phyloP scores from a whole-genome alignment of 2,797 vertebrate genomes.

The Sebastes cheni region DNA sequence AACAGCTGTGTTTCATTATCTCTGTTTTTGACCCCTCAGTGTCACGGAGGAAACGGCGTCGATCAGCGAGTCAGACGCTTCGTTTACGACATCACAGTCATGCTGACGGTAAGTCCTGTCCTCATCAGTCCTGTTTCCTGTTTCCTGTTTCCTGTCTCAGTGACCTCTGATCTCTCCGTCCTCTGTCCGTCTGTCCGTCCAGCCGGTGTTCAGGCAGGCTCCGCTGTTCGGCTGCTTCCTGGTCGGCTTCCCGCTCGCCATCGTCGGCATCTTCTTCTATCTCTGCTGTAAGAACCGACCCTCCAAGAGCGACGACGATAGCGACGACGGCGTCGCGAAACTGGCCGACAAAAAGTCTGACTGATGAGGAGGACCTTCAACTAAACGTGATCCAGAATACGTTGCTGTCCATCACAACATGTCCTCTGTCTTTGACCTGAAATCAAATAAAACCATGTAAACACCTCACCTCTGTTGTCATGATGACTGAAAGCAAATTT shows the following conservation, averaged over 20 bases:
- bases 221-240: constrained; percentile 50
- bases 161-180: neutral
- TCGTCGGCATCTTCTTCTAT: neutral
- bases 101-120: constrained; percentile 33
- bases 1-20: neutral
- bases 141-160: neutral
- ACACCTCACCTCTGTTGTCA: too few species aligned
- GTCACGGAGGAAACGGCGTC: constrained; percentile 62
- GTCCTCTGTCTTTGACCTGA: neutral
- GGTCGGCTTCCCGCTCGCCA: neutral
- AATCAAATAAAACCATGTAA: neutral
- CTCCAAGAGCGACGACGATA: fast-evolving
- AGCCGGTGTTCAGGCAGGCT: constrained; percentile 38
- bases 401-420: neutral
- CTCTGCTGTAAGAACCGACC: constrained; percentile 26
- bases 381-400: neutral
- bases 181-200: fast-evolving
- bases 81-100: constrained; percentile 9
- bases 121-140: neutral
- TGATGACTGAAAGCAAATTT: too few species aligned
- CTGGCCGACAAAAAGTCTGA: constrained; percentile 35
- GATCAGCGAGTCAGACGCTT: constrained; percentile 42
- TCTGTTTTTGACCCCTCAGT: constrained; percentile 41
- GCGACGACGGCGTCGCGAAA: neutral
- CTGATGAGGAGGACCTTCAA: constrained; percentile 5